Percentiles rank a stretch among this genome's conserved stretches.
Evolutionary conservation across 2,113 vertebrate genomes (phyloP).

Genomic region (Falco punctatus): DNA sequence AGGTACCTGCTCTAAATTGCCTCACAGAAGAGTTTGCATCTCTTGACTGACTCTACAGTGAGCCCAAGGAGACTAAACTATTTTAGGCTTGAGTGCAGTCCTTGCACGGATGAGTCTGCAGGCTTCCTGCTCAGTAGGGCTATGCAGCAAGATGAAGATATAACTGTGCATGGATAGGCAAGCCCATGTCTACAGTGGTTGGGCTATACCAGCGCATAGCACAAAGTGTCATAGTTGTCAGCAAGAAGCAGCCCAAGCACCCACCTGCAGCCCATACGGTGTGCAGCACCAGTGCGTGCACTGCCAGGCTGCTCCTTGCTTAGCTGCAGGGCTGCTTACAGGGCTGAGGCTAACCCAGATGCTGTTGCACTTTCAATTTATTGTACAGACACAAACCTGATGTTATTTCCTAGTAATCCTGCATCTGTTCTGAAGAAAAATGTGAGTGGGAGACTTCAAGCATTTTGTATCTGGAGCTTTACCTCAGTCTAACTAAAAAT

Average conservation of each 20-base stretch:
- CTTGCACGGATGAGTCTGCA: neutral
- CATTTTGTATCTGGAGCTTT: neutral
- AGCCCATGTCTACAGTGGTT: neutral
- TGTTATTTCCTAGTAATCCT: neutral
- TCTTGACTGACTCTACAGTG: neutral
- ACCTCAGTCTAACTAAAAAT: neutral
- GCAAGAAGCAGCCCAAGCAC: neutral
- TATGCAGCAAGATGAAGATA: neutral
- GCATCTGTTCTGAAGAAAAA: neutral
- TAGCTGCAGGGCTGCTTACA: neutral
- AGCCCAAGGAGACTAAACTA: neutral
- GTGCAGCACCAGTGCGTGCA: no score
- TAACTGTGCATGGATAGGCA: no score
- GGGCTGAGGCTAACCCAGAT: neutral
- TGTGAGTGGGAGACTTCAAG: neutral
- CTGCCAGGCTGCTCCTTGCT: neutral
- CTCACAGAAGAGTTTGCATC: neutral
- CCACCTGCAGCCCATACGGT: fast-evolving
- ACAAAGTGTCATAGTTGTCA: neutral
- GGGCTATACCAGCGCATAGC: neutral
- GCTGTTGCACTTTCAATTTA: neutral
- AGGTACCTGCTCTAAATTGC: neutral
- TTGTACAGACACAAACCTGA: neutral
- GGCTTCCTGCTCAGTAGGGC: neutral
- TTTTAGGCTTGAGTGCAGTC: neutral